These are phyloP conservation scores for Tiphia femorata DNA, from an alignment of 2,888 invertebrate species.

Conservation along the genomic window DNA sequence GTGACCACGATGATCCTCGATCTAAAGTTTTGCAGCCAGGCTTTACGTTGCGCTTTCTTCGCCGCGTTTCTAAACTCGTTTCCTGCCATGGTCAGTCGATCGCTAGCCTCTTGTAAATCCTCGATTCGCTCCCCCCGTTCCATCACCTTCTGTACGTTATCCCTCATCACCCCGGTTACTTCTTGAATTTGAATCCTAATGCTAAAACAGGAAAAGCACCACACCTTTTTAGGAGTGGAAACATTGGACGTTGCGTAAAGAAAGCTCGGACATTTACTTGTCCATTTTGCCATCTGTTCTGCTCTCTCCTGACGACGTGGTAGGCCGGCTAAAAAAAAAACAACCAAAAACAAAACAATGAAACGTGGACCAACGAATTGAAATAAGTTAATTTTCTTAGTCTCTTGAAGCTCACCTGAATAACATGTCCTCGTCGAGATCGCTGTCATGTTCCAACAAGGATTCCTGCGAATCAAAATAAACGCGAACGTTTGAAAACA, in stretches of 20 bases:
- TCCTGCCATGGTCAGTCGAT: constrained; percentile 58
- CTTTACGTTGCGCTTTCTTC: constrained; percentile 57
- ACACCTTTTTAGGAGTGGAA: background rate
- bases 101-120: constrained; percentile 64
- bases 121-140: constrained; percentile 66
- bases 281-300: constrained; percentile 48
- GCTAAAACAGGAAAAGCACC: constrained; percentile 41
- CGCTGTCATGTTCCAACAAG: constrained; percentile 63
- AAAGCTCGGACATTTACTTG: constrained; percentile 34
- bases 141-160: constrained; percentile 65
- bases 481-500: constrained; percentile 14
- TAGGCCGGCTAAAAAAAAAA: constrained; percentile 50
- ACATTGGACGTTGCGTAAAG: background rate
- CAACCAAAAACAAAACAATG: constrained; percentile 7
- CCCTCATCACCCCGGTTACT: constrained; percentile 66
- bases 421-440: constrained; percentile 61
- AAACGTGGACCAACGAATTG: background rate
- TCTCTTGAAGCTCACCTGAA: constrained; percentile 54
- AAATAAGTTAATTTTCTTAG: background rate
- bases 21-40: constrained; percentile 62
- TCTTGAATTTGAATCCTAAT: constrained; percentile 65
- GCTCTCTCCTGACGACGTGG: constrained; percentile 35
- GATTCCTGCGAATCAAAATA: constrained; percentile 52
- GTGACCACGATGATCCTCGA: constrained; percentile 54
- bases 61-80: constrained; percentile 63